Evolutionary conservation across 2,888 invertebrate species (phyloP).

Genomic region (Vannuccia rotundouncinata): DNA sequence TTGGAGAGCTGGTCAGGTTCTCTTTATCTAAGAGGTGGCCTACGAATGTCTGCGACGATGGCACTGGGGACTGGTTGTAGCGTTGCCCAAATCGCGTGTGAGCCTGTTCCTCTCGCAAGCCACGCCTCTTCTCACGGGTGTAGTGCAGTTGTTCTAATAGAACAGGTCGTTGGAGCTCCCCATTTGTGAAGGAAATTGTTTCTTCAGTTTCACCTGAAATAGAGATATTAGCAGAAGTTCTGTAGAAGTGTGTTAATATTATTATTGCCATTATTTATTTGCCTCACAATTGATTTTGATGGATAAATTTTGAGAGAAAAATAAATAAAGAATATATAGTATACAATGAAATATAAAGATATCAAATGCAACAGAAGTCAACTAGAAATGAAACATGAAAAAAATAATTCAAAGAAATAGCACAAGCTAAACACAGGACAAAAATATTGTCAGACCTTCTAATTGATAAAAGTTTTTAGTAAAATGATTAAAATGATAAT

Average conservation of each 20-base stretch:
- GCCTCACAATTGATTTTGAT: not conserved
- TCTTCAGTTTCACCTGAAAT: conserved; percentile 23
- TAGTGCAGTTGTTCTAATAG: conserved; percentile 4
- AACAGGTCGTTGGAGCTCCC: not conserved
- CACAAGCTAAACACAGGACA: conserved; percentile 8
- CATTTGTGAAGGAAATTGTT: conserved; percentile 6
- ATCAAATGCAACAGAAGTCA: not conserved
- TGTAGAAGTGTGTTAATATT: conserved; percentile 14
- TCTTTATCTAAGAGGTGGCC: too few relatives aligned
- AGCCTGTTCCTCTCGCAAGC: not conserved
- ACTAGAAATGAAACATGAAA: not conserved
- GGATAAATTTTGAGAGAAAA: not conserved
- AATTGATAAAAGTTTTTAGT: conserved; percentile 8
- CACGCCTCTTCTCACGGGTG: conserved; percentile 6
- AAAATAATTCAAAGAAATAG: conserved; percentile 12
- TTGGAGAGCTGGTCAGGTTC: too few relatives aligned
- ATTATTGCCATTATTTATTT: not conserved
- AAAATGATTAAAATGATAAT: not conserved
- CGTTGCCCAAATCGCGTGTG: conserved; percentile 6
- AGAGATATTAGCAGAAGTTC: conserved; percentile 1
- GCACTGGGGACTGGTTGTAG: conserved; percentile 19
- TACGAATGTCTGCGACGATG: too few relatives aligned
- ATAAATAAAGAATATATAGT: not conserved
- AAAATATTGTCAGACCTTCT: not conserved
- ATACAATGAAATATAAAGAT: conserved; percentile 14